Base-by-base conservation (phyloP, 2,797 vertebrate species). In the Sandelia bainsii region DNA sequence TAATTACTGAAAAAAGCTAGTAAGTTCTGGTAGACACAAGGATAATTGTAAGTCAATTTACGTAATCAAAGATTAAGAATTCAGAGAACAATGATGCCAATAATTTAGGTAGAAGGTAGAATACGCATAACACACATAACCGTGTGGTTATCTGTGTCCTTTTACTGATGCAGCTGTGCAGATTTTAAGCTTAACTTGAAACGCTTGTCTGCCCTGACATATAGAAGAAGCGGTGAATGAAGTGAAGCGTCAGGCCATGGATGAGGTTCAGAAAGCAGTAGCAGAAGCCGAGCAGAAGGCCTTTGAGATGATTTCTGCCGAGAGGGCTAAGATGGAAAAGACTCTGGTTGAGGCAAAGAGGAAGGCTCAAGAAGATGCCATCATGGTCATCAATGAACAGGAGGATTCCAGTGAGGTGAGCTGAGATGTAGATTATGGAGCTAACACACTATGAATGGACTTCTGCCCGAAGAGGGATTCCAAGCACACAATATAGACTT, bases 181-280 rank as follows among this genome's bases (percentile, higher is more conserved):
- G 48, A 54, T 10, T 20, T 68, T 20, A 44, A 71, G 13, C 52
- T 53, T 0, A 23, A 59, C 39, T 3, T 23, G 1, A 40, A 44
- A 42, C 8, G 3, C 17, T 50, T 50, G 5, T 64, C n/a, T 37
- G 19, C 44, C 45, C 22, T 44, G 14, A n/a, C 46, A 0, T 20
- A 0, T 69, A 99, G 98, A 99, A 92, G 98, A 99, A 86, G 98
- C 98, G 0, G 98, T 99, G 91, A 99, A 99, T 22, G 97, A 99
- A 89, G 98, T 99, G 90, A 99, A 99, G 91, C 96, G 97, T 4
- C 98, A 99, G 94, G 98, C 98, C 77, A 98, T 99, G 97, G 98
- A 98, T 0, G 98, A 99, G 93, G 97, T 99, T 42, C 98, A 99
- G 92, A 99, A 99, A 77, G 98, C 98, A 0, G 98, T 99, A 25